Evolutionary conservation across 2,888 invertebrate genomes (phyloP).

Genomic region (Cristatella mucedo): DNA sequence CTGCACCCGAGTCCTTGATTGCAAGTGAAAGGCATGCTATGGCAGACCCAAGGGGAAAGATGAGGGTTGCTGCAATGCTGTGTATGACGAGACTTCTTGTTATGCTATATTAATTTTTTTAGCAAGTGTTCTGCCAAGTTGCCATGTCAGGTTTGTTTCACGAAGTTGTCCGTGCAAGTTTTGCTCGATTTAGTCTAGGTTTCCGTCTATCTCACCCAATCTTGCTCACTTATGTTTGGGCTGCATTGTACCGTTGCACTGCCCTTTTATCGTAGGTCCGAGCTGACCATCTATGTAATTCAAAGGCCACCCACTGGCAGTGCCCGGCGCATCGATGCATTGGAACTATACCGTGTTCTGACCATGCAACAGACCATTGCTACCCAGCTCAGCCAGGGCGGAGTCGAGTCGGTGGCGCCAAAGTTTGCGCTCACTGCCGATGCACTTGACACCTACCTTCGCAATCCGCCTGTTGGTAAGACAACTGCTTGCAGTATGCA

Average conservation of each 20-base stretch:
- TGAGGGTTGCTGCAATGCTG: too few relatives aligned
- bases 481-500: conserved; percentile 13
- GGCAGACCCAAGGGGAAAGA: too few relatives aligned
- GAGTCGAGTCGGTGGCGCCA: conserved; percentile 52
- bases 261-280: conserved; percentile 42
- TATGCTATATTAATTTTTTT: too few relatives aligned
- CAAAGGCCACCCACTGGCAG: conserved; percentile 49
- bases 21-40: too few relatives aligned
- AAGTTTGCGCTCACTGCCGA: conserved; percentile 53
- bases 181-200: too few relatives aligned
- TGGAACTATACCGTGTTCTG: conserved; percentile 40
- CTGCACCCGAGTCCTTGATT: too few relatives aligned
- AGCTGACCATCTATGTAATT: conserved; percentile 56
- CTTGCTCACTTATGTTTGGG: too few relatives aligned
- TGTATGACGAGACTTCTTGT: too few relatives aligned
- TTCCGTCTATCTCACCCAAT: too few relatives aligned
- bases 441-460: conserved; percentile 60
- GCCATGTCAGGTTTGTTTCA: too few relatives aligned
- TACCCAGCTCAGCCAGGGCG: conserved; percentile 45
- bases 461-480: conserved; percentile 55
- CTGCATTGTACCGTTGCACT: not conserved
- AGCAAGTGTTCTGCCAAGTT: too few relatives aligned
- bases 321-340: conserved; percentile 33
- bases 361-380: conserved; percentile 58
- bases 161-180: too few relatives aligned